Conservation (phyloP, 2,888 invertebrate genomes). For the Phytoseiulus persimilis region DNA sequence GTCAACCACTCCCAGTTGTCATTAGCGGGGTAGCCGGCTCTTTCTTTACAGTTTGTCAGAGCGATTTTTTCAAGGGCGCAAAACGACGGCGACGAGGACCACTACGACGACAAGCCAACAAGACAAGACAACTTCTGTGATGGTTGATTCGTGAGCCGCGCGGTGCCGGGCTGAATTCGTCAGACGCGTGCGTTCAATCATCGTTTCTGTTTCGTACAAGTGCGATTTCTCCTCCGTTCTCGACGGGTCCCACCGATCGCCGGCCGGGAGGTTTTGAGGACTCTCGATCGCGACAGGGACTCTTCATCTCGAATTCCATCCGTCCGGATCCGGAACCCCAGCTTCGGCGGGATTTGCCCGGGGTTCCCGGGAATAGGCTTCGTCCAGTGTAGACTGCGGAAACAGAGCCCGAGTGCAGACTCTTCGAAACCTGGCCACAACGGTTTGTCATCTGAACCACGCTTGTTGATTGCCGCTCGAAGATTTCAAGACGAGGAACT, state of each 20-base stretch:
- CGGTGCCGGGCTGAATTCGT: not conserved
- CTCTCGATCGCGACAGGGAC: not conserved
- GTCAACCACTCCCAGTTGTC: conserved; percentile 5
- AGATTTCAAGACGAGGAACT: not conserved
- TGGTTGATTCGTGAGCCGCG: not conserved
- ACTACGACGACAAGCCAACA: not conserved
- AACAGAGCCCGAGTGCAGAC: not conserved
- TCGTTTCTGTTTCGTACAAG: not conserved
- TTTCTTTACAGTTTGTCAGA: not conserved
- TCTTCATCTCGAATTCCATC: too few relatives aligned
- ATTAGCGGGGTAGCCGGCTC: not conserved
- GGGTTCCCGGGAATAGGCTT: too few relatives aligned
- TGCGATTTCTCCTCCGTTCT: not conserved
- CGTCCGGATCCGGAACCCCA: too few relatives aligned
- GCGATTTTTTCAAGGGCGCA: not conserved
- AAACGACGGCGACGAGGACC: not conserved
- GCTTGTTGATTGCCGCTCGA: too few relatives aligned
- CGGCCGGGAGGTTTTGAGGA: not conserved
- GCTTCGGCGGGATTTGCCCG: too few relatives aligned
- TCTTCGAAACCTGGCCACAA: not conserved
- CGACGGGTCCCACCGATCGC: not conserved
- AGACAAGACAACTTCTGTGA: conserved; percentile 5
- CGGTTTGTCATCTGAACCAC: too few relatives aligned
- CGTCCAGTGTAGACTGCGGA: too few relatives aligned
- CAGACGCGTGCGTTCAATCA: not conserved